Evolutionary conservation across 2,888 invertebrate genomes (phyloP).

Genomic region (Gymnosoma rotundatum): DNA sequence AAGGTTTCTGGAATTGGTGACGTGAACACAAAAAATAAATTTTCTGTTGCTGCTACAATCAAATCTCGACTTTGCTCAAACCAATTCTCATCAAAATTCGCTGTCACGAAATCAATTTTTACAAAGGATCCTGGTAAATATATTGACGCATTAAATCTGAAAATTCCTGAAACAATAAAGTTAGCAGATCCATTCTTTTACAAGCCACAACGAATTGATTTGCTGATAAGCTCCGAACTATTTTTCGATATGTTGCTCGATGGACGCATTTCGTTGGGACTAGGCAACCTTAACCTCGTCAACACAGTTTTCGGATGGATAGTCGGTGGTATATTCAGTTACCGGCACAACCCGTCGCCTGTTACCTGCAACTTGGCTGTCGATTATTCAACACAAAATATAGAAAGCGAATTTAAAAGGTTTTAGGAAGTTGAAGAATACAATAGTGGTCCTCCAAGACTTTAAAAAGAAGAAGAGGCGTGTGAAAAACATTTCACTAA

Average conservation of each 20-base stretch:
- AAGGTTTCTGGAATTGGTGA: no score
- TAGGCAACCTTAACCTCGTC: constrained; percentile 8
- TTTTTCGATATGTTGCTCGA: constrained; percentile 54
- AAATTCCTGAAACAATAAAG: constrained; percentile 18
- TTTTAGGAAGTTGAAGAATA: no score
- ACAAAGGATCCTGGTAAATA: constrained; percentile 35
- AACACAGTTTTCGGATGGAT: constrained; percentile 57
- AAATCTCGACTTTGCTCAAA: no score
- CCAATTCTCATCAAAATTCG: no score
- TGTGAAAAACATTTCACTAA: no score
- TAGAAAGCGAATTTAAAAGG: no score
- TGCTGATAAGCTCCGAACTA: constrained; percentile 49
- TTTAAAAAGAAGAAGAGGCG: no score
- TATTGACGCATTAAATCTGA: constrained; percentile 14
- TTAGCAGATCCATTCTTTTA: constrained; percentile 40
- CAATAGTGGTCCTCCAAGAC: no score
- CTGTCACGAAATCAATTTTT: constrained; percentile 61
- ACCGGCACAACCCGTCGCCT: not conserved
- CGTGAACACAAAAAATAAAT: constrained; percentile 43
- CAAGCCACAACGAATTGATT: constrained; percentile 32
- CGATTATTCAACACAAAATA: no score
- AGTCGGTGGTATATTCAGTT: not conserved
- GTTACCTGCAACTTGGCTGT: not conserved
- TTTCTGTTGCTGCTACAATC: constrained; percentile 40
- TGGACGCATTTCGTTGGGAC: constrained; percentile 51